Percentiles rank a stretch among this genome's conserved stretches.
Conservation (phyloP, 2,113 vertebrate genomes). For the Sinocyclocheilus anophthalmus region DNA sequence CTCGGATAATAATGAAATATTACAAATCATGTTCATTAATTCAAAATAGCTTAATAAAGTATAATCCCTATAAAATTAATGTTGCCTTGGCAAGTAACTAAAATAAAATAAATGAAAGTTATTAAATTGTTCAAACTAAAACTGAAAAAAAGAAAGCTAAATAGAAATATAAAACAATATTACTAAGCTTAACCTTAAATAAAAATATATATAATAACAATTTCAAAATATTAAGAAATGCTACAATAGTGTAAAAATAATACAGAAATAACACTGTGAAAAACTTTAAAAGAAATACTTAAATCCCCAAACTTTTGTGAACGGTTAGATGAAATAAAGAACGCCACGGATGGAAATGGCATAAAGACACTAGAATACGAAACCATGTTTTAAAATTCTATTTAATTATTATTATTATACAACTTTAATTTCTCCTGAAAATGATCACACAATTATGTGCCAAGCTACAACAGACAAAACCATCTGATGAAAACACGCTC, state of each 20-base stretch:
- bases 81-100: too few relatives aligned
- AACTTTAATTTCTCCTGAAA: not conserved
- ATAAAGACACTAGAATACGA: not conserved
- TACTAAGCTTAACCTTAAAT: too few relatives aligned
- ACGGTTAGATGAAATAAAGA: not conserved
- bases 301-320: too few relatives aligned
- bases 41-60: too few relatives aligned
- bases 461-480: not conserved
- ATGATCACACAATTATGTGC: not conserved
- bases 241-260: too few relatives aligned
- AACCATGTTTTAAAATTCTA: not conserved
- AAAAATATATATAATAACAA: too few relatives aligned
- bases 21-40: not conserved
- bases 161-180: too few relatives aligned
- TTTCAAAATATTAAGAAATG: too few relatives aligned
- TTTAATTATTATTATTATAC: not conserved
- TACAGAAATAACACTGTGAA: too few relatives aligned
- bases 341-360: not conserved
- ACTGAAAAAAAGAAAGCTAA: too few relatives aligned
- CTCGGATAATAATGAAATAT: not conserved
- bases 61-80: not conserved
- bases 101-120: not conserved
- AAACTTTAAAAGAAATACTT: too few relatives aligned
- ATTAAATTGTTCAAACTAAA: too few relatives aligned
- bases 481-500: not conserved